Base-by-base conservation (phyloP, 2,113 vertebrate genomes). In the Cyrtonyx montezumae region DNA sequence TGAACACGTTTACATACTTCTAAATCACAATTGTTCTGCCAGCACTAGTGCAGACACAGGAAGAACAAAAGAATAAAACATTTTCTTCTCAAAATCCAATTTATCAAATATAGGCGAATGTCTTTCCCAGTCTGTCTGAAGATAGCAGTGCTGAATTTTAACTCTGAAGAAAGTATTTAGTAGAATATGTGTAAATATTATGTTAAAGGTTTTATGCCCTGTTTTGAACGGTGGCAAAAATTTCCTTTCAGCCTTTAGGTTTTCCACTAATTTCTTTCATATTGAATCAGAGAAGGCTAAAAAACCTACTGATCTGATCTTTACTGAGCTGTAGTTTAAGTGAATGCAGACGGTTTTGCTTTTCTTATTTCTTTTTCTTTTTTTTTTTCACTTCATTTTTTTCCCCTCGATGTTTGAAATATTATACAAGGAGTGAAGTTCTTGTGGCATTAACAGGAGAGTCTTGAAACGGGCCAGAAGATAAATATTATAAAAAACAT, bases 191-290 rank as follows among this genome's bases (percentile, higher is more conserved):
- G 23, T 79, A 96, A 95, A 96, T 96, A 96, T 96, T 97, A 93
- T 95, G 77, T 51, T 96, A 97, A 97, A 94, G 77, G 42, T 94
- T 96, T 95, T 87, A 87, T 32, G 93, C 94, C 93, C 87, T 90
- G 67, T 96, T 97, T 97, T 86, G 87, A 94, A 94, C 92, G 91
- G 94, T 94, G 90, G 95, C 87, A 94, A 94, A 92, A 95, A 88
- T 75, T 96, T 94, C 93, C 85, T 94, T 91, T 86, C 77, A 92
- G 55, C 36, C 49, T 95, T 80, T 81, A 73, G 53, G 46, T 92
- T 96, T 96, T 91, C 94, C 94, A 93, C 62, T 90, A 80, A 87
- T 94, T 94, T 94, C 84, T 95, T 96, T 96, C 91, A 88, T 93
- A 95, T 93, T 94, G 89, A 96, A 90, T 86, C 80, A 56, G 87